A percentile compares a stretch with the other conserved stretches of the same genome.
These are phyloP conservation scores for Melopsittacus undulatus DNA, from an alignment of 2,797 vertebrate genomes.

Conservation along the genomic window DNA sequence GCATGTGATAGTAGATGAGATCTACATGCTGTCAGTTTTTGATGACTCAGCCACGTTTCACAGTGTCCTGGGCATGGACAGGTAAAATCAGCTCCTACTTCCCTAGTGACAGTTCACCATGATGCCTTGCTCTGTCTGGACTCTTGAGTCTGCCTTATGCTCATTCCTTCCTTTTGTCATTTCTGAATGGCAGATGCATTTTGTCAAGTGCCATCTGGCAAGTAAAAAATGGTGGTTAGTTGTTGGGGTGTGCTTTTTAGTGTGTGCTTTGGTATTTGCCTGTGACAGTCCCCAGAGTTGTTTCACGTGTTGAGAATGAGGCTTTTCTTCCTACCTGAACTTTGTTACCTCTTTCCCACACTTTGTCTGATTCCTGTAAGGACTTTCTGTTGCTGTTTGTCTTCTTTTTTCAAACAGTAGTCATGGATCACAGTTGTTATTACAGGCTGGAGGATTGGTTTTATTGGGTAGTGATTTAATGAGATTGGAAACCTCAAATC, in stretches of 20 bases:
- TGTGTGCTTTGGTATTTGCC: neutral
- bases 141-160: neutral
- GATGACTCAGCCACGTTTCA: constrained; percentile 83
- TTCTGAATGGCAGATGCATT: neutral
- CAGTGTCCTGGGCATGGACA: constrained; percentile 89
- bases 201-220: neutral
- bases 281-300: neutral
- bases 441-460: neutral
- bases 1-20: constrained; percentile 92
- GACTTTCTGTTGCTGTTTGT: neutral
- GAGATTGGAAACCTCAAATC: neutral
- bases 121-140: constrained; percentile 49
- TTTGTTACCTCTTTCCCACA: neutral
- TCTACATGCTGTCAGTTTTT: constrained; percentile 97
- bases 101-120: constrained; percentile 27
- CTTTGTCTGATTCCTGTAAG: neutral
- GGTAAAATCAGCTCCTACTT: constrained; percentile 78
- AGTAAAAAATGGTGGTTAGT: neutral
- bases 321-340: neutral
- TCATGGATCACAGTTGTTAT: neutral
- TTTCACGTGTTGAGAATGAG: neutral
- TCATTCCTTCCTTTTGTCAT: neutral
- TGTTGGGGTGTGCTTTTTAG: neutral
- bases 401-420: neutral
- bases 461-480: neutral